phyloP scores from a whole-genome alignment of 2,888 invertebrate species.

The Eupithecia subumbrata region DNA sequence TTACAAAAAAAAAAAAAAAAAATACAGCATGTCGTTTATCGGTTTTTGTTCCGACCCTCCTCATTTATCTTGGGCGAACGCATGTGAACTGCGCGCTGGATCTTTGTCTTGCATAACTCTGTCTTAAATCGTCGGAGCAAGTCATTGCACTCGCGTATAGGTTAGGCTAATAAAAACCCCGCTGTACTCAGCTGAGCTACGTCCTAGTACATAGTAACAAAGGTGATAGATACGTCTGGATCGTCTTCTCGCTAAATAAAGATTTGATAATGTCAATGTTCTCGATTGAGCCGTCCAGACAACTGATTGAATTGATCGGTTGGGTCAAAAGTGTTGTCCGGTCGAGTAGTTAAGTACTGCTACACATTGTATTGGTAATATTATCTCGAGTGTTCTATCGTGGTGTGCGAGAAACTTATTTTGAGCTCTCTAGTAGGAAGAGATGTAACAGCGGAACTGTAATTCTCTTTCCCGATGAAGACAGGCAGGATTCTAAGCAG shows the following conservation, averaged over 20 bases:
- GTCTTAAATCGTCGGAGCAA: slow-evolving; percentile 14
- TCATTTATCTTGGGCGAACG: not conserved
- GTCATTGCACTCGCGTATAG: slow-evolving; percentile 34
- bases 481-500: not conserved
- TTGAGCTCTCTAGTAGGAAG: not conserved
- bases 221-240: not conserved
- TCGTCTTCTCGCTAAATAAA: slow-evolving; percentile 28
- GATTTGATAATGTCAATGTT: slow-evolving; percentile 31
- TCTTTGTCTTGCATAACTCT: not conserved
- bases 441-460: not conserved
- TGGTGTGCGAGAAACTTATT: not conserved
- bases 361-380: not conserved
- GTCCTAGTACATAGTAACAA: slow-evolving; percentile 7
- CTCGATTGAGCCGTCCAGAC: slow-evolving; percentile 27
- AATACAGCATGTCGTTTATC: too few species aligned
- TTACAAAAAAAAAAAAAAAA: too few species aligned
- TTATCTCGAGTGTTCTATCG: not conserved
- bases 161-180: slow-evolving; percentile 29
- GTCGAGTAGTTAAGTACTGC: not conserved
- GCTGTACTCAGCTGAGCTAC: not conserved
- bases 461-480: not conserved
- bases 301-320: slow-evolving; percentile 6
- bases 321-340: not conserved
- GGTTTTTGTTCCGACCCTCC: too few species aligned
- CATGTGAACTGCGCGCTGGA: not conserved